Percentiles rank a stretch among this genome's conserved stretches.
Evolutionary conservation across 2,113 vertebrate genomes (phyloP).

Genomic region (Ptyas mucosa): DNA sequence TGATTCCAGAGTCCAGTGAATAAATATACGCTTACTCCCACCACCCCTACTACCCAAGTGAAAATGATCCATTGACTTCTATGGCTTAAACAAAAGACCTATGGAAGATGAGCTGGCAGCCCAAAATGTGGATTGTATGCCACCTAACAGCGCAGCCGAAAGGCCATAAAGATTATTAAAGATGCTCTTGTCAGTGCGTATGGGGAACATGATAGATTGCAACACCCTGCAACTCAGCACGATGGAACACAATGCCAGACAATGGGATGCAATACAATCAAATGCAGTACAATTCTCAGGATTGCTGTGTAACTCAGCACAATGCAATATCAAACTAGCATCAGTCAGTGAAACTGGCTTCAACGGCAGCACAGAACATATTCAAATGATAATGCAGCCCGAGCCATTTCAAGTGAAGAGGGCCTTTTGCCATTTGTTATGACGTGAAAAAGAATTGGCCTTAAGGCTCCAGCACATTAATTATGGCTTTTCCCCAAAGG

Average conservation of each 20-base stretch:
- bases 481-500: not conserved
- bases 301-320: not conserved
- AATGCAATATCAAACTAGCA: conserved; percentile 11
- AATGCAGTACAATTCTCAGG: conserved; percentile 9
- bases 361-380: not conserved
- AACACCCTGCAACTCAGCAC: conserved; percentile 16
- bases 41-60: not conserved
- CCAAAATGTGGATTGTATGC: not conserved
- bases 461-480: conserved; percentile 1
- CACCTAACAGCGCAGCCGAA: not conserved
- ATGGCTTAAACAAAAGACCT: not conserved
- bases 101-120: not conserved
- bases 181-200: conserved; percentile 2
- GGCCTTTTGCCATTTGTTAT: not conserved
- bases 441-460: not conserved
- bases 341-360: not conserved
- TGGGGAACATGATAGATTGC: conserved; percentile 30
- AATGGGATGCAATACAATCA: conserved; percentile 21
- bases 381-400: not conserved
- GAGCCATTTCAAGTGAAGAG: not conserved
- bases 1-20: not conserved
- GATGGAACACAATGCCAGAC: conserved; percentile 10
- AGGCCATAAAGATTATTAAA: conserved; percentile 25
- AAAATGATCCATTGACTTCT: not conserved
- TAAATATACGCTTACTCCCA: not conserved